A percentile compares a stretch with the other conserved stretches of the same genome.
phyloP scores from a whole-genome alignment of 2,113 vertebrate genomes.

The Myrmecophaga tridactyla region DNA sequence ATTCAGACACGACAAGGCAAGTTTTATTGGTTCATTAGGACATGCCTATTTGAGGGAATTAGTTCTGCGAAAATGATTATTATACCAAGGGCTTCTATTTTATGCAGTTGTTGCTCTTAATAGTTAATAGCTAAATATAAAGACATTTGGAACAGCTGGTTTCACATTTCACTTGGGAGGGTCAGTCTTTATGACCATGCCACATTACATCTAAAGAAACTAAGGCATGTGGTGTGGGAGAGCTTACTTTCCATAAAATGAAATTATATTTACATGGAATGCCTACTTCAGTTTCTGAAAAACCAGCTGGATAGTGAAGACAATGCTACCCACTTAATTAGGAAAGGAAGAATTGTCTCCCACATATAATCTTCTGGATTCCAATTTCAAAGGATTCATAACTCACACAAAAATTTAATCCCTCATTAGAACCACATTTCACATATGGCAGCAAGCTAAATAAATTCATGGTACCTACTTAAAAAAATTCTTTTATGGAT shows the following conservation, averaged over 20 bases:
- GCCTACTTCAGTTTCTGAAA: constrained; percentile 70
- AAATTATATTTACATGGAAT: constrained; percentile 54
- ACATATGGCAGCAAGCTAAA: constrained; percentile 48
- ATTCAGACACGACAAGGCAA: constrained; percentile 73
- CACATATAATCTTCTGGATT: constrained; percentile 63
- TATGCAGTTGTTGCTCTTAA: constrained; percentile 55
- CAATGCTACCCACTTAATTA: constrained; percentile 58
- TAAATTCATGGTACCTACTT: background rate
- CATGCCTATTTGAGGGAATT: constrained; percentile 73
- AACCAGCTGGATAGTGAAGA: constrained; percentile 52
- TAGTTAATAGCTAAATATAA: constrained; percentile 61
- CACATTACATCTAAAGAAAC: background rate
- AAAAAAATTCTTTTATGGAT: background rate
- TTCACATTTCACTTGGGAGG: constrained; percentile 32
- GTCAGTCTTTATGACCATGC: background rate
- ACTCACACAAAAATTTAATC: constrained; percentile 52
- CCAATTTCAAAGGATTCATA: constrained; percentile 71
- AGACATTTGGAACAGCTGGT: constrained; percentile 47
- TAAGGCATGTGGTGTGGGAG: constrained; percentile 5
- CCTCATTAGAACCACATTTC: constrained; percentile 63
- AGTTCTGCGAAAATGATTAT: constrained; percentile 72
- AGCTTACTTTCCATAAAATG: constrained; percentile 44
- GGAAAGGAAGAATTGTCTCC: constrained; percentile 46
- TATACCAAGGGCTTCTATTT: constrained; percentile 70
- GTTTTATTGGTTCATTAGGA: constrained; percentile 76